A percentile compares a stretch with the other conserved stretches of the same genome.
Evolutionary conservation across 2,797 vertebrate genomes (phyloP).

Genomic region (Sebastes nivosus): DNA sequence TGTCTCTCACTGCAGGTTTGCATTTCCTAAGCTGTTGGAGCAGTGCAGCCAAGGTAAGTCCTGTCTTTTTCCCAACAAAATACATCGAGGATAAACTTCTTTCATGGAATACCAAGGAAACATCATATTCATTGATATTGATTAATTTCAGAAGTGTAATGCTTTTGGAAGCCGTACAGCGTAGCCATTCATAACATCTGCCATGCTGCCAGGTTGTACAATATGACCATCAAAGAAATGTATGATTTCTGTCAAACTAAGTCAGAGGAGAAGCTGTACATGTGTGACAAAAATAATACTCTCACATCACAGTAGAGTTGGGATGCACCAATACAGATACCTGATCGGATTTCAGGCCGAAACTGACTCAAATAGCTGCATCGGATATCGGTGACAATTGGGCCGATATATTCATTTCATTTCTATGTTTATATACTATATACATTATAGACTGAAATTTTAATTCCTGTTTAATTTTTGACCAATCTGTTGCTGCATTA

Average conservation of each 20-base stretch:
- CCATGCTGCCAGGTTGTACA: neutral
- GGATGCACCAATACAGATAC: no score
- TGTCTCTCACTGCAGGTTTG: slow-evolving; percentile 80
- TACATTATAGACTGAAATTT: no score
- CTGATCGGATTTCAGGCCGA: no score
- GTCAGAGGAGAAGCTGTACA: neutral
- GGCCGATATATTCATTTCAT: no score
- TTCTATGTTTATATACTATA: no score
- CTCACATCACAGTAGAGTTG: neutral
- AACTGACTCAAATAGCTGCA: no score
- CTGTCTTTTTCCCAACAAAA: neutral
- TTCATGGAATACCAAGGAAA: neutral
- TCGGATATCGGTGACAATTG: no score
- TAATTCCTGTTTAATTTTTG: no score
- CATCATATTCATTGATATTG: neutral
- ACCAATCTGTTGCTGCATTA: no score
- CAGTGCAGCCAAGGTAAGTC: slow-evolving; percentile 94
- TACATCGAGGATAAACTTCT: neutral
- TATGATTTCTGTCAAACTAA: neutral
- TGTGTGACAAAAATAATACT: neutral
- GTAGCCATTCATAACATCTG: neutral
- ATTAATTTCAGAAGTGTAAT: neutral
- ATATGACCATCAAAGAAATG: neutral
- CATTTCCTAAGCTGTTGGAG: slow-evolving; percentile 96
- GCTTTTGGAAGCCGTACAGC: neutral